Conservation (phyloP, 2,113 vertebrate species). For the Brachypteracias leptosomus region DNA sequence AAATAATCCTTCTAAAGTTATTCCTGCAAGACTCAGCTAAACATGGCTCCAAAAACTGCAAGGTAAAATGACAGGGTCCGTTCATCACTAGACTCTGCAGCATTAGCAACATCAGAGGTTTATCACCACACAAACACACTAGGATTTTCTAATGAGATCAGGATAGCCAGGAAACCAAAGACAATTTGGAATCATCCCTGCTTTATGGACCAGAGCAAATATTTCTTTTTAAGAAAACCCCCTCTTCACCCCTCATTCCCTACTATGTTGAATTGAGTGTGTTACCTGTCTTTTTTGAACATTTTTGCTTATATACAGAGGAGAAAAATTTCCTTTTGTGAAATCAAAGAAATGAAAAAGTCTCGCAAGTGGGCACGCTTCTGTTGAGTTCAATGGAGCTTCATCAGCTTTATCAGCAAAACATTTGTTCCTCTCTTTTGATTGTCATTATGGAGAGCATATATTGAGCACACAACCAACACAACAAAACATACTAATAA, state of each 20-base stretch:
- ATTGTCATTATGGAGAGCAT: not conserved
- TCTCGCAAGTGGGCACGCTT: not conserved
- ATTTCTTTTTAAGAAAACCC: not conserved
- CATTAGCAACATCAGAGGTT: not conserved
- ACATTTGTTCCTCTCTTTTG: not conserved
- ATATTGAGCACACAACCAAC: not conserved
- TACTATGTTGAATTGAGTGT: not conserved
- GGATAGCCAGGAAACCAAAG: not conserved
- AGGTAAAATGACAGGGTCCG: not conserved
- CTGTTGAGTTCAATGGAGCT: not conserved
- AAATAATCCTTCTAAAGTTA: not conserved
- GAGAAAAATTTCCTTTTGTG: not conserved
- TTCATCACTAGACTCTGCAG: not conserved
- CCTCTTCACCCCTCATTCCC: rapidly evolving
- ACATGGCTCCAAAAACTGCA: not conserved
- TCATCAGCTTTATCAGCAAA: not conserved
- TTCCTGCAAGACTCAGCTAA: not conserved
- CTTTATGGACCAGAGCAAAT: not conserved
- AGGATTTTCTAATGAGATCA: not conserved
- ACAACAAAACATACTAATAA: not conserved
- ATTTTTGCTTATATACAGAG: not conserved
- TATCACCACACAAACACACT: not conserved
- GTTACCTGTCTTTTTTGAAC: not conserved
- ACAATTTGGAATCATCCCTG: not conserved
- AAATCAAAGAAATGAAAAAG: not conserved